A percentile compares a stretch with the other conserved stretches of the same genome.
Conservation (phyloP, 2,888 invertebrate genomes). For the Sarcophaga caerulescens region DNA sequence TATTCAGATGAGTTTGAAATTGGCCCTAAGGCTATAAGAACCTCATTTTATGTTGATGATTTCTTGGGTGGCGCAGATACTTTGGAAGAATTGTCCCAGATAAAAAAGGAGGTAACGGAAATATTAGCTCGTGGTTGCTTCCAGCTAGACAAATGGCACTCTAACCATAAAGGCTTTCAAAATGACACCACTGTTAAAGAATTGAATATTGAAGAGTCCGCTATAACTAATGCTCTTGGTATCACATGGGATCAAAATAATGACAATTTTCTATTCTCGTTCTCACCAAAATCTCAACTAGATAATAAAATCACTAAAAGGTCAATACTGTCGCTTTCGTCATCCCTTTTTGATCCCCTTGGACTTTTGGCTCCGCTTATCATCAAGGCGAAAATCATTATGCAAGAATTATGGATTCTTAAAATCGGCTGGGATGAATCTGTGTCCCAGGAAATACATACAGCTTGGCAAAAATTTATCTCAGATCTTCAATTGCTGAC, state of each 20-base stretch:
- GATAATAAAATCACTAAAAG: too few species aligned
- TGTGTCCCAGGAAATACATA: constrained; percentile 12
- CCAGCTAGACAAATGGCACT: too few species aligned
- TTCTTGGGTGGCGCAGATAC: constrained; percentile 27
- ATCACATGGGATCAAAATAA: constrained; percentile 11
- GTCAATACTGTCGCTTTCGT: too few species aligned
- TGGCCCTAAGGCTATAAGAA: constrained; percentile 23
- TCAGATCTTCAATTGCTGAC: constrained; percentile 1
- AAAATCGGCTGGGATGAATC: constrained; percentile 41
- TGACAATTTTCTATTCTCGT: too few species aligned
- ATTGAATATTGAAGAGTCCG: too few species aligned
- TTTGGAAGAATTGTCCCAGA: constrained; percentile 7
- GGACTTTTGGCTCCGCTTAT: too few species aligned
- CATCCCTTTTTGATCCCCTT: too few species aligned
- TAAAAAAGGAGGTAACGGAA: constrained; percentile 4
- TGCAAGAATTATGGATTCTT: constrained; percentile 45
- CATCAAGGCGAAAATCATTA: not conserved
- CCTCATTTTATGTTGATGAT: constrained; percentile 41
- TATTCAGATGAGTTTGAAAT: constrained; percentile 35
- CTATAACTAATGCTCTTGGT: not conserved
- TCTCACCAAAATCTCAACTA: not conserved
- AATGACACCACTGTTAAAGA: not conserved
- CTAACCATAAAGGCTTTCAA: not conserved
- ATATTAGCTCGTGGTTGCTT: not conserved
- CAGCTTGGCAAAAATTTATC: constrained; percentile 22